A percentile compares a stretch with the other conserved stretches of the same genome.
phyloP scores from a whole-genome alignment of 2,113 vertebrate genomes.

The Lophura nycthemera region DNA sequence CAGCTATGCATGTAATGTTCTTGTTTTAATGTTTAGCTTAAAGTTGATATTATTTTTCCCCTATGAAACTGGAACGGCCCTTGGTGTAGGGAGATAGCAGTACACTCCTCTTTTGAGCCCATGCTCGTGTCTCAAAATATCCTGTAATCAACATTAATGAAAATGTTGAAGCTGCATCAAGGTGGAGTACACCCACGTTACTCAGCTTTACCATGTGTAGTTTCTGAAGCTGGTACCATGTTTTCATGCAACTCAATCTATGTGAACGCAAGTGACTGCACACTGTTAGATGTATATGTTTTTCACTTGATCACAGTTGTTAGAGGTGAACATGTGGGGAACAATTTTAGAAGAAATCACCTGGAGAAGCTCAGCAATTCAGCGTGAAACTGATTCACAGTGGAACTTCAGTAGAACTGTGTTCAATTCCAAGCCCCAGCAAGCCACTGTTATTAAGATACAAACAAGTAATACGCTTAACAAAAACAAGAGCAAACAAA shows the following conservation, averaged over 20 bases:
- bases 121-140: slow-evolving; percentile 16
- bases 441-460: slow-evolving; percentile 54
- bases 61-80: slow-evolving; percentile 37
- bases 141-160: slow-evolving; percentile 17
- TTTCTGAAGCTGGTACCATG: slow-evolving; percentile 23
- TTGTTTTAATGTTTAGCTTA: slow-evolving; percentile 70
- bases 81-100: slow-evolving; percentile 52
- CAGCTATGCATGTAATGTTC: slow-evolving; percentile 74
- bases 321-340: slow-evolving; percentile 55
- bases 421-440: slow-evolving; percentile 63
- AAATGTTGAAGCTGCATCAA: slow-evolving; percentile 27
- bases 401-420: slow-evolving; percentile 74
- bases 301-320: slow-evolving; percentile 24
- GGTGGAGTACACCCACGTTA: slow-evolving; percentile 7
- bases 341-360: slow-evolving; percentile 35
- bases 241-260: slow-evolving; percentile 21
- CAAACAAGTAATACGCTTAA: slow-evolving; percentile 40
- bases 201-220: slow-evolving; percentile 7
- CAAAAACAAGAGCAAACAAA: background rate
- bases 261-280: slow-evolving; percentile 27
- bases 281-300: slow-evolving; percentile 26
- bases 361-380: slow-evolving; percentile 51
- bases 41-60: slow-evolving; percentile 60
- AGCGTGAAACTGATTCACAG: slow-evolving; percentile 63
- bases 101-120: slow-evolving; percentile 37